phyloP scores from a whole-genome alignment of 1,140 invertebrate species.

The Bombus turneri region DNA sequence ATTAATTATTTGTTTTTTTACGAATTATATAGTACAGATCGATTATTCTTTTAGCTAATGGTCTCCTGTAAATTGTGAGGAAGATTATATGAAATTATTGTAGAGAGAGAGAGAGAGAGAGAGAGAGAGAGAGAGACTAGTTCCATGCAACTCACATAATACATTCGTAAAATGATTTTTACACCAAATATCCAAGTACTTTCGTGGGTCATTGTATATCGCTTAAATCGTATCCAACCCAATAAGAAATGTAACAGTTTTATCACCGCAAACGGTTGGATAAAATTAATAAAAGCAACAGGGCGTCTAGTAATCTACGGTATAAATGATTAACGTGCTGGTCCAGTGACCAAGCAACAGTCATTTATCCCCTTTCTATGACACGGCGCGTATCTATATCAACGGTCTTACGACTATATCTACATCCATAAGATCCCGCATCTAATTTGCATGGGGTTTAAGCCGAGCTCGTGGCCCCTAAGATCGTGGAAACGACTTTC shows the following conservation, averaged over 20 bases:
- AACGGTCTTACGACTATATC: constrained; percentile 64
- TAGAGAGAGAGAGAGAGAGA: too few species aligned
- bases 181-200: too few species aligned
- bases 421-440: constrained; percentile 67
- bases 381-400: constrained; percentile 34
- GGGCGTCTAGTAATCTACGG: neutral
- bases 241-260: too few species aligned
- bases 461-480: constrained; percentile 65
- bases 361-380: constrained; percentile 46
- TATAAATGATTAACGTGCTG: constrained; percentile 57
- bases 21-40: too few species aligned
- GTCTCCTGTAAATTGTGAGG: too few species aligned
- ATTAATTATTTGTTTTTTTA: neutral
- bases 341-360: constrained; percentile 39
- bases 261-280: neutral
- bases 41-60: too few species aligned
- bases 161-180: too few species aligned
- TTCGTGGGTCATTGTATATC: neutral
- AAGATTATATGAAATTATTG: too few species aligned
- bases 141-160: too few species aligned
- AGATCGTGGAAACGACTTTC: constrained; percentile 77
- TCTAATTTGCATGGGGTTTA: constrained; percentile 77
- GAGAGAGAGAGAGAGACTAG: too few species aligned
- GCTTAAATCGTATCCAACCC: neutral
- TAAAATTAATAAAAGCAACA: constrained; percentile 15